Evolutionary conservation across 2,113 vertebrate genomes (phyloP).

Genomic region (Clarias macrocephalus): DNA sequence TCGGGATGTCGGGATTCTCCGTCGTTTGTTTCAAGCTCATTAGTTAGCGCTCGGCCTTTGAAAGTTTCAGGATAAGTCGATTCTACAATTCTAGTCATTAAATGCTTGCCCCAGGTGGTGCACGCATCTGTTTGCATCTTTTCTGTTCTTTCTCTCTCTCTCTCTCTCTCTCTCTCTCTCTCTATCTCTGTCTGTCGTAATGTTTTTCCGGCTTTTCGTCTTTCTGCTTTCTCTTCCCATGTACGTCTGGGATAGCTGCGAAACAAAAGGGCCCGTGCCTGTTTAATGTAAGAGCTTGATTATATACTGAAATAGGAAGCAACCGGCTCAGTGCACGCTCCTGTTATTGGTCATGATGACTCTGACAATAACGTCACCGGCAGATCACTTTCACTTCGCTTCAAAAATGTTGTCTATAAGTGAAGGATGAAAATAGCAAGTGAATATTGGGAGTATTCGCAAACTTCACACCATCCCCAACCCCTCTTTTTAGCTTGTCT

Average conservation of each 20-base stretch:
- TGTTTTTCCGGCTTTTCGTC: background rate
- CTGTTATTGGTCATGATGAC: background rate
- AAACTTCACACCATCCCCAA: background rate
- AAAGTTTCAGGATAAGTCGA: slow-evolving; percentile 16
- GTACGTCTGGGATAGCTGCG: background rate
- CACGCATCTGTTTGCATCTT: slow-evolving; percentile 29
- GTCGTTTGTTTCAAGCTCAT: slow-evolving; percentile 34
- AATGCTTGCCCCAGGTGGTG: slow-evolving; percentile 28
- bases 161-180: slow-evolving; percentile 12
- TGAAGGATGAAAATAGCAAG: background rate
- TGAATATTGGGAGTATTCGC: background rate
- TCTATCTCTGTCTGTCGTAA: background rate
- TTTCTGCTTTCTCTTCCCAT: background rate
- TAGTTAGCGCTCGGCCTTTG: background rate
- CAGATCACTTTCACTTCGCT: background rate
- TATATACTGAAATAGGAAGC: background rate
- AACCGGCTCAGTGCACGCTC: background rate
- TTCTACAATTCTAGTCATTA: slow-evolving; percentile 30
- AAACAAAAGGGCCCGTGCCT: background rate
- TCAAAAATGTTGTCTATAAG: background rate
- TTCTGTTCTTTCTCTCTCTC: background rate
- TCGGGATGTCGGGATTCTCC: background rate
- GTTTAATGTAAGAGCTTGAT: background rate
- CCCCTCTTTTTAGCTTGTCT: background rate
- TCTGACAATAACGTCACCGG: too few relatives aligned